Evolutionary conservation across 2,888 invertebrate genomes (phyloP), one percentile per base, ranked within the genome.

Genomic region (Catocala sponsa): DNA sequence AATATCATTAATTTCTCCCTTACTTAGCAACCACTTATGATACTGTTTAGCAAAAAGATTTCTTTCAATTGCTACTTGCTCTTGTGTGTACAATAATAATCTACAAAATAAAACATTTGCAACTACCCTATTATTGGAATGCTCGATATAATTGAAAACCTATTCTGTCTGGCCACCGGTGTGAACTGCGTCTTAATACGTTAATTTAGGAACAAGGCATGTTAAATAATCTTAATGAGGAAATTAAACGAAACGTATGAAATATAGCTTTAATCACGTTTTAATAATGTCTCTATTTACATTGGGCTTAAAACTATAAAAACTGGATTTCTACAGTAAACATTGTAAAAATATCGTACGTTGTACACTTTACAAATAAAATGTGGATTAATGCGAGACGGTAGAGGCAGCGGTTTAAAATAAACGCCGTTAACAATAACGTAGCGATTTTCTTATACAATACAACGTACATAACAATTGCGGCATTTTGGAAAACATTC

Each of bases 191-290:
- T 2, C 4, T 25, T 2, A 25, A 25, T 25, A 25, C 2, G 25
- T 25, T 25, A 25, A 2, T 15, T 15, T 1, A 15, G 0, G 15
- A 15, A 15, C 15, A 15, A 15, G 15, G 15, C 15, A 15, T 15
- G 15, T 2, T 2, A 15, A 15, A 15, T 15, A 15, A 15, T 15
- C 15, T 15, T 15, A 15, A 15, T 15, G 15, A 12, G 6, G 55
- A 64, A 70, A 67, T 41, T 48, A 81, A 78, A 80, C 70, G 62
- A 70, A 54, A 51, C 55, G 42, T 91, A 92, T 91, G 92, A 94
- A 94, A 94, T 93, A 94, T 92, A 94, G 90, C 91, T 94, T 94
- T 94, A 94, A 91, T 93, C 90, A 91, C 83, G 89, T 89, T 90
- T 25, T 89, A 87, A 90, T 92, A 90, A 92, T 92, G 90, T 88